Conservation (phyloP, 1,140 invertebrate genomes). For the Cotesia chilonis region DNA sequence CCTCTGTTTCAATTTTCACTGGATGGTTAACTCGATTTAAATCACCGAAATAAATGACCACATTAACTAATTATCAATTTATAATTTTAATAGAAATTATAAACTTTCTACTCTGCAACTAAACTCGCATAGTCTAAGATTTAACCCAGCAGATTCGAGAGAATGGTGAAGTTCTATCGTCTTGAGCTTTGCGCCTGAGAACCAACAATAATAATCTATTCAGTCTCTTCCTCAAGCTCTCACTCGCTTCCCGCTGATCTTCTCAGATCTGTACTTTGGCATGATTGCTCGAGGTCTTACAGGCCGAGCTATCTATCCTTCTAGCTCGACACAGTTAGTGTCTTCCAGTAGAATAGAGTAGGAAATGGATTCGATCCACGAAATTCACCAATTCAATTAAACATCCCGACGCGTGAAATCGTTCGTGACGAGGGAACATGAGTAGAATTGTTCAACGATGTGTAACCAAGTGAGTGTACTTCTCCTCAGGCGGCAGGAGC, state of each 20-base stretch:
- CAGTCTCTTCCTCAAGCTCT: neutral
- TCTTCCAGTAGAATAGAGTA: neutral
- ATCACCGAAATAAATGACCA: no score
- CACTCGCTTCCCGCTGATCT: neutral
- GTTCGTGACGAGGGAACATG: slow-evolving; percentile 24
- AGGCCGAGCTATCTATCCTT: no score
- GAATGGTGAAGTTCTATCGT: slow-evolving; percentile 17
- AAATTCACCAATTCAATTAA: slow-evolving; percentile 33
- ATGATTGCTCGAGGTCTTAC: no score
- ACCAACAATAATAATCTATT: no score
- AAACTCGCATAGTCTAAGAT: no score
- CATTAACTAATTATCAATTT: no score
- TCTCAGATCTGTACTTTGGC: neutral
- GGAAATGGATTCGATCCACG: slow-evolving; percentile 29
- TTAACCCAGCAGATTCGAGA: neutral
- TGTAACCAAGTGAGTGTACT: neutral
- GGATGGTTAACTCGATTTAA: no score
- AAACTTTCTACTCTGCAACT: no score
- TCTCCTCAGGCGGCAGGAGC: neutral
- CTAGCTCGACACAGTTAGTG: no score
- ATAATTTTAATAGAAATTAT: no score
- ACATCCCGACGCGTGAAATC: slow-evolving; percentile 30
- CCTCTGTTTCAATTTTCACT: no score
- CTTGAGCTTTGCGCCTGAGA: neutral
- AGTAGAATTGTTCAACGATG: slow-evolving; percentile 13